phyloP scores from a whole-genome alignment of 2,113 vertebrate genomes.

The Forbesichthys agassizii region DNA sequence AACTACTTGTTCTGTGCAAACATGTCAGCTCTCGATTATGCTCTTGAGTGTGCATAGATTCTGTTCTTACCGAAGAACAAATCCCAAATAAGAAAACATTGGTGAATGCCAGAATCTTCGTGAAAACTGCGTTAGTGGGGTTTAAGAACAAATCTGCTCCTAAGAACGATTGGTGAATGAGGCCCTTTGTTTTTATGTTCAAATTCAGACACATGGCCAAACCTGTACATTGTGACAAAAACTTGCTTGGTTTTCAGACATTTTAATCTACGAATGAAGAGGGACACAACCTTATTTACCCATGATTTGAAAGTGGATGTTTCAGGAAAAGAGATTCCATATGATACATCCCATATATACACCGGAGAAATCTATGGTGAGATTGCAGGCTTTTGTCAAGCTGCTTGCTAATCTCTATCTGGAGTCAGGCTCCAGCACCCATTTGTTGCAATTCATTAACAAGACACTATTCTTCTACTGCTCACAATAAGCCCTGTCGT shows the following conservation, averaged over 20 bases:
- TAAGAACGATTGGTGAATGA: too few relatives aligned
- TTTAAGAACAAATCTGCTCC: too few relatives aligned
- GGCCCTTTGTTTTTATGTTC: slow-evolving; percentile 5
- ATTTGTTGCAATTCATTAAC: too few relatives aligned
- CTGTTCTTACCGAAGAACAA: too few relatives aligned
- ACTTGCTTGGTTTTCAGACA: slow-evolving; percentile 77
- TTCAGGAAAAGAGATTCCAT: slow-evolving; percentile 84
- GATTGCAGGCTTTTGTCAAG: slow-evolving; percentile 12
- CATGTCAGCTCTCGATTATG: too few relatives aligned
- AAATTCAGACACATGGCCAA: slow-evolving; percentile 4
- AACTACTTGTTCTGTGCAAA: too few relatives aligned
- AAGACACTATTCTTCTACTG: too few relatives aligned
- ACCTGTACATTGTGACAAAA: slow-evolving; percentile 6
- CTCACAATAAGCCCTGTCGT: too few relatives aligned
- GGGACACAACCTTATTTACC: slow-evolving; percentile 89
- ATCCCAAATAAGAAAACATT: too few relatives aligned
- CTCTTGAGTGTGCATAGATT: too few relatives aligned
- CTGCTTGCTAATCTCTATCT: not conserved
- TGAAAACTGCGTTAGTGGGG: too few relatives aligned
- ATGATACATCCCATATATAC: slow-evolving; percentile 97
- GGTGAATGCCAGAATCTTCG: too few relatives aligned
- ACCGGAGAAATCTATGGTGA: slow-evolving; percentile 95
- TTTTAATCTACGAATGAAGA: slow-evolving; percentile 97
- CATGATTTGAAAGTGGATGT: slow-evolving; percentile 91
- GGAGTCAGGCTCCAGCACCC: not conserved